Evolutionary conservation across 92 coral and sea anemone genomes (phyloP).

Genomic region (Metridium senile): DNA sequence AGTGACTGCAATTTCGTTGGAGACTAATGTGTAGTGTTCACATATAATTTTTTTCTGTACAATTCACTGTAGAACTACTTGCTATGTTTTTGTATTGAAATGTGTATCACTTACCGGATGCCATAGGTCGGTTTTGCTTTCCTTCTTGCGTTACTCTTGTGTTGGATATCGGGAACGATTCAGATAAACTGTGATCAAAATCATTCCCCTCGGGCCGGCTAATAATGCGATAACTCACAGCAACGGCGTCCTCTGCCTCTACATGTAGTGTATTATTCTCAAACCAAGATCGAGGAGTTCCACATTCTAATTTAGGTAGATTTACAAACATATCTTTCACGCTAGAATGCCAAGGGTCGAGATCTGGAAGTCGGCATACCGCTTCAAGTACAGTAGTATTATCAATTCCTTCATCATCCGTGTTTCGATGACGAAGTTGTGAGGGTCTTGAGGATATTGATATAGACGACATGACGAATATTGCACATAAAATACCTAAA

Average conservation of each 20-base stretch:
- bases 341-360: slow-evolving; percentile 32
- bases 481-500: too few relatives aligned
- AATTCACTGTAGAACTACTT: too few relatives aligned
- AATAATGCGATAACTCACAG: slow-evolving; percentile 28
- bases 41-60: too few relatives aligned
- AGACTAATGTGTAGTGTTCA: too few relatives aligned
- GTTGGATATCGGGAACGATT: background rate
- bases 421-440: too few relatives aligned
- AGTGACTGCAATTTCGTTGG: too few relatives aligned
- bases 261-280: slow-evolving; percentile 33
- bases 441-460: too few relatives aligned
- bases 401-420: too few relatives aligned
- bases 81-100: too few relatives aligned
- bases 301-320: slow-evolving; percentile 13
- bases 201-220: slow-evolving; percentile 21
- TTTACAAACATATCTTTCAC: slow-evolving; percentile 10
- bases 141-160: background rate
- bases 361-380: slow-evolving; percentile 6
- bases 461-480: too few relatives aligned
- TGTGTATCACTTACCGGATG: background rate
- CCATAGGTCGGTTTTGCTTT: background rate
- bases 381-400: background rate
- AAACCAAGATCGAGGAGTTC: slow-evolving; percentile 11
- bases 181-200: slow-evolving; percentile 10
- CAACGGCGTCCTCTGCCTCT: slow-evolving; percentile 16